Base-by-base conservation (phyloP, 2,888 invertebrate genomes). In the Teleogryllus oceanicus region DNA sequence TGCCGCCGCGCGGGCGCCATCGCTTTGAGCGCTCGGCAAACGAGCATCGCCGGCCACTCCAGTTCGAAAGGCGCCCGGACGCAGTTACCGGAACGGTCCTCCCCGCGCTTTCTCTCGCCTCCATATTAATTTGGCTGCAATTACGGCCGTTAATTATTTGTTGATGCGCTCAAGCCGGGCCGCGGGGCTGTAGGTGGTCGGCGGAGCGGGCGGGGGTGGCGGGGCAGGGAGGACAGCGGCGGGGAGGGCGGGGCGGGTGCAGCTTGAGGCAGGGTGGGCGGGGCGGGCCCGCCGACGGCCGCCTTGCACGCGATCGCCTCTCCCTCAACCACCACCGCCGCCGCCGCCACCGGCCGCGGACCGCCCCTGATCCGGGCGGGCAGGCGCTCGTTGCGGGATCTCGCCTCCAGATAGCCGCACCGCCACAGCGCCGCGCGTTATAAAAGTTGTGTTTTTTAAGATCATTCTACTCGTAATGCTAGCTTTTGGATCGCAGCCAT, bases 111-210 rank as follows among this genome's bases (percentile, higher is more conserved):
- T 62, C 62, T 62, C 62, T 62, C 37, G 37, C 62, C 62, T 79
- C 76, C 75, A 79, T 76, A 79, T 79, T 76, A 76, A 79, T 79
- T 79, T 50, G 49, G 51, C 76, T 79, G 75, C 50, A 76, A 50
- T 75, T 79, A 75, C 76, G 50, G 50, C 75, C 37, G n/a, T 18
- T 62, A 62, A 62, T 62, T n/a, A n/a, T 62, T 62, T n/a, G 16
- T n/a, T 62, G 16, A n/a, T 62, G 13, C n/a, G 62, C 62, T n/a
- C 75, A 76, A 79, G 75, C 62, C 77, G 77, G n/a, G 79, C 51
- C 75, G 79, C 16, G 74, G 75, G 21, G 79, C 18, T 24, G 79
- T 21, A 74, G 74, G 75, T 50, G 24, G 21, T 24, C 10, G 51
- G 78, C 51, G 74, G 49, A 16, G 49, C n/a, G 80, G 62, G 37